Evolutionary conservation across 2,797 vertebrate species (phyloP), one percentile per base, ranked within the genome.

Genomic region (Scleropages formosus): DNA sequence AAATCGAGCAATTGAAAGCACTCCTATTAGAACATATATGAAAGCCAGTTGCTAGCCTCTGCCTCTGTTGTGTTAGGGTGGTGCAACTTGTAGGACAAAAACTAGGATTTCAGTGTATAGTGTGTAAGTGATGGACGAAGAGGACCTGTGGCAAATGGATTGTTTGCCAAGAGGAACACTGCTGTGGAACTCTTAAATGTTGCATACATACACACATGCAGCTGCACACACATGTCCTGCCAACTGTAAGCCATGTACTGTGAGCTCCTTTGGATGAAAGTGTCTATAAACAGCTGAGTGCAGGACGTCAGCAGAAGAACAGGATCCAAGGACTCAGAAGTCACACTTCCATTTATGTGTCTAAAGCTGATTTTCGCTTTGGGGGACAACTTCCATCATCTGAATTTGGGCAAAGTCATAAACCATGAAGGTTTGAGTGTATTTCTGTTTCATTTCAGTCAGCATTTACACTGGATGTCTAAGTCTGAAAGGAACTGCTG

Each of bases 391-490:
- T n/a, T n/a, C n/a, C 39, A 31, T 6, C 31, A 39, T 2, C 31
- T 39, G 39, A 39, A 39, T 39, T 6, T 39, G 31, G 6, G 31
- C 31, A 39, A 39, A 39, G 31, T 6, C 31, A 6, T 39, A 6
- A 39, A n/a, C n/a, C n/a, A n/a, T n/a, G 39, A 6, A 39, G 31
- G 6, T 39, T 39, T 39, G 31, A 31, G 53, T n/a, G n/a, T n/a
- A n/a, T 56, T 56, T 10, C 18, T 12, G 18, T 56, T 56, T 53
- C 18, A 18, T 56, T 56, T 56, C 12, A 12, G n/a, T 22, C 60
- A 67, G 16, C 58, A 20, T 60, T 64, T 62, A 83, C 81, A 82
- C 82, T 84, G 81, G 78, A 80, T 13, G n/a, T 73, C 61, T 3
- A 49, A 39, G 31, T 39, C 31, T 2, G 71, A 73, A 69, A 76